Evolutionary conservation across 2,888 invertebrate species (phyloP).

Genomic region (Anarsia innoxiella): DNA sequence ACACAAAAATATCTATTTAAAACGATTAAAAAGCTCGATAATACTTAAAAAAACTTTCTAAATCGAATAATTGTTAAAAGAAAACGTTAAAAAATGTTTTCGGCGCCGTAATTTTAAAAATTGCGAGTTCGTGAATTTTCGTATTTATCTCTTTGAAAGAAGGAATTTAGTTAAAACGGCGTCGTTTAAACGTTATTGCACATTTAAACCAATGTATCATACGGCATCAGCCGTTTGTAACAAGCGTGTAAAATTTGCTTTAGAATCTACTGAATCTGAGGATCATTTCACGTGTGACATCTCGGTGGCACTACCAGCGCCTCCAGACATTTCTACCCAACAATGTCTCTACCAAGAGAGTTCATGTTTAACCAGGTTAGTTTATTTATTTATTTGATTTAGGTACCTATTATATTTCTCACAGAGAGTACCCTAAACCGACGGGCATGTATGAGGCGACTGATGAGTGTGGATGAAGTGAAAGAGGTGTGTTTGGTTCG

Average conservation of each 20-base stretch:
- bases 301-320: slow-evolving; percentile 49
- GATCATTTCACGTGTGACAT: slow-evolving; percentile 46
- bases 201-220: slow-evolving; percentile 55
- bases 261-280: slow-evolving; percentile 62
- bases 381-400: slow-evolving; percentile 6
- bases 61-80: too few species aligned
- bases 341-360: slow-evolving; percentile 77
- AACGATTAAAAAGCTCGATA: too few species aligned
- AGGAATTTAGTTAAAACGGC: slow-evolving; percentile 57
- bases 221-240: slow-evolving; percentile 49
- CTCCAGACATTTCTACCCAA: slow-evolving; percentile 37
- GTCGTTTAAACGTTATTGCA: slow-evolving; percentile 28
- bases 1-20: too few species aligned
- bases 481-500: too few species aligned
- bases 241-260: slow-evolving; percentile 30
- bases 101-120: too few species aligned
- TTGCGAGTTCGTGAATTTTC: too few species aligned
- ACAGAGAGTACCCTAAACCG: too few species aligned
- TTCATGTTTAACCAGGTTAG: slow-evolving; percentile 76
- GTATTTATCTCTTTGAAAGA: too few species aligned
- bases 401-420: neutral
- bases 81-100: too few species aligned
- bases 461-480: too few species aligned
- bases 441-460: too few species aligned
- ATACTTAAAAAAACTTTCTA: too few species aligned